These are phyloP conservation scores for Zingel zingel DNA, from an alignment of 2,113 vertebrate species.

Conservation along the genomic window DNA sequence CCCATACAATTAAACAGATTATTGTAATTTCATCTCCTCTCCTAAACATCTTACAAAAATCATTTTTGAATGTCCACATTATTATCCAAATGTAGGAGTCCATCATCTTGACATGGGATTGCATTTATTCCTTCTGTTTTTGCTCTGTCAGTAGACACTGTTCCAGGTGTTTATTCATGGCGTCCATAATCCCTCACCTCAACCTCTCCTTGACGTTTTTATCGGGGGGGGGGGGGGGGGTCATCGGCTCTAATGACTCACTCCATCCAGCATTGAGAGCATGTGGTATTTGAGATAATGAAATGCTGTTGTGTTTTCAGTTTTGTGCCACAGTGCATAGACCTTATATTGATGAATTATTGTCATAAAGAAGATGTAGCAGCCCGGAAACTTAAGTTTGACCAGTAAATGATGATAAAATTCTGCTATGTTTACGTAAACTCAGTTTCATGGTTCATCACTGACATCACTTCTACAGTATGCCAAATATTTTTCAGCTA, in stretches of 20 bases:
- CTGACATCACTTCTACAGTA: background rate
- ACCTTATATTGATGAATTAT: background rate
- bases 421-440: no score
- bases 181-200: slow-evolving; percentile 55
- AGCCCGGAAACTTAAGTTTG: background rate
- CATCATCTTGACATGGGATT: background rate
- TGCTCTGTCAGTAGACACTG: background rate
- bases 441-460: no score
- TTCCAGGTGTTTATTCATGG: slow-evolving; percentile 23
- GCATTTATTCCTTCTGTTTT: slow-evolving; percentile 30
- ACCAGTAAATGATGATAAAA: background rate
- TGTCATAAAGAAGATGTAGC: background rate
- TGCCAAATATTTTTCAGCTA: background rate
- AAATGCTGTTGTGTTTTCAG: background rate
- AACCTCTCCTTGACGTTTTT: slow-evolving; percentile 28
- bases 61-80: background rate
- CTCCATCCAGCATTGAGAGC: slow-evolving; percentile 1
- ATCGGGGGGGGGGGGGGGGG: background rate
- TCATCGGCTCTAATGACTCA: background rate
- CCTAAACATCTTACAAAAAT: background rate
- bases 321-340: background rate
- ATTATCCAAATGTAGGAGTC: background rate
- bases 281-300: background rate
- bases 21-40: background rate
- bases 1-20: background rate